These are phyloP conservation scores for Eretmochelys imbricata DNA, from an alignment of 2,113 vertebrate species.

Conservation along the genomic window DNA sequence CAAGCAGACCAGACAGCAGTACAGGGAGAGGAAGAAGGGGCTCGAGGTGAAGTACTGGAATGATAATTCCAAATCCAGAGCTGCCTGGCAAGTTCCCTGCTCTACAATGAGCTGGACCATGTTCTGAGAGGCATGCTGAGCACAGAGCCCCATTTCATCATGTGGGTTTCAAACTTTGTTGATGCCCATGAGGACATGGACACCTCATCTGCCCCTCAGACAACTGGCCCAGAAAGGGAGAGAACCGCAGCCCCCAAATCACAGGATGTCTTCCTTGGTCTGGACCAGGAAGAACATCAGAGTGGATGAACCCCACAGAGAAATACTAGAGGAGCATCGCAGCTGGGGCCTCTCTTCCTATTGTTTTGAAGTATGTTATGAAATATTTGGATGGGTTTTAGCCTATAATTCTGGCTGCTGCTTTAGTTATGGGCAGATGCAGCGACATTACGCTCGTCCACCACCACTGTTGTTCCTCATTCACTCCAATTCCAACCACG, in stretches of 20 bases:
- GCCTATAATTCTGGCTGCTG: not conserved
- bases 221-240: not conserved
- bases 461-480: not conserved
- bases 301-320: not conserved
- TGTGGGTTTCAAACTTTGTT: not conserved
- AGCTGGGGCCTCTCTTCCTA: not conserved
- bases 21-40: not conserved
- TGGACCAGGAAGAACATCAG: not conserved
- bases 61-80: not conserved
- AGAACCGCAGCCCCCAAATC: not conserved
- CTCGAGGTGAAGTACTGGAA: not conserved
- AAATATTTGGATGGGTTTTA: not conserved
- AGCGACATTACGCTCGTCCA: not conserved
- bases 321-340: not conserved
- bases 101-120: not conserved
- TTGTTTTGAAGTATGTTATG: not conserved
- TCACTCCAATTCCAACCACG: not conserved
- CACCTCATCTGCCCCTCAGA: not conserved
- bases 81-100: not conserved
- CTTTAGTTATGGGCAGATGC: not conserved
- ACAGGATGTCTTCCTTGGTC: not conserved
- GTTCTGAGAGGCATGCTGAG: not conserved
- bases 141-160: slow-evolving; percentile 5
- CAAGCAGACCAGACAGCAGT: not conserved
- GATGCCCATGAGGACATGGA: not conserved